phyloP scores from a whole-genome alignment of 2,113 vertebrate species.

The Hippocampus guttulatus region DNA sequence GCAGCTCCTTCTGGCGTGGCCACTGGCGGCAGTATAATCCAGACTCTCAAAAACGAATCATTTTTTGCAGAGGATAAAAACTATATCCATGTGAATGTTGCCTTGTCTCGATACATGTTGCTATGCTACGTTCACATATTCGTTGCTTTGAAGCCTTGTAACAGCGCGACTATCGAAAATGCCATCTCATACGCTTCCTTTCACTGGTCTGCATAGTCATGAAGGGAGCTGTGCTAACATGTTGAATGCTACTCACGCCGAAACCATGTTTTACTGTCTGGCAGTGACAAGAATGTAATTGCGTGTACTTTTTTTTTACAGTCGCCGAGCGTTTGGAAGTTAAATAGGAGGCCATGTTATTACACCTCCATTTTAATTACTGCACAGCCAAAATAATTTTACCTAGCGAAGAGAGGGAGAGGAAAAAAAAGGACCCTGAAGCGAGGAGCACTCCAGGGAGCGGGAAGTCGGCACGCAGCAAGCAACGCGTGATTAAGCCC shows the following conservation, averaged over 20 bases:
- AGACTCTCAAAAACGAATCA: not conserved
- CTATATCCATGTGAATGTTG: not conserved
- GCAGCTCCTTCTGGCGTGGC: too few relatives aligned
- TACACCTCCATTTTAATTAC: slow-evolving; percentile 49
- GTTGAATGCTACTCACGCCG: not conserved
- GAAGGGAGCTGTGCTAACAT: not conserved
- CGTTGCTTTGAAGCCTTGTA: too few relatives aligned
- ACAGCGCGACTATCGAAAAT: too few relatives aligned
- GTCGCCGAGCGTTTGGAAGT: slow-evolving; percentile 19
- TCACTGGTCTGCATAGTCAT: too few relatives aligned
- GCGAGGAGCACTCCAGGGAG: slow-evolving; percentile 48
- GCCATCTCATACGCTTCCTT: too few relatives aligned
- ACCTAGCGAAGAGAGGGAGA: not conserved
- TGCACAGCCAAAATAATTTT: slow-evolving; percentile 43
- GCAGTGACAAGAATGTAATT: not conserved
- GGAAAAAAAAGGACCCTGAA: slow-evolving; percentile 22
- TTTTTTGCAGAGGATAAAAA: not conserved
- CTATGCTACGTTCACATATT: not conserved
- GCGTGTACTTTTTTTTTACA: slow-evolving; percentile 13
- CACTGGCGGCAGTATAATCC: too few relatives aligned
- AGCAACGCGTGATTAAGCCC: slow-evolving; percentile 58
- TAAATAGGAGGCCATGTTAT: slow-evolving; percentile 29
- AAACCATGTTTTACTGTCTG: not conserved
- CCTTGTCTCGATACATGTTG: not conserved
- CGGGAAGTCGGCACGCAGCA: slow-evolving; percentile 28